phyloP scores from a whole-genome alignment of 2,888 invertebrate species.

The Thera britannica region DNA sequence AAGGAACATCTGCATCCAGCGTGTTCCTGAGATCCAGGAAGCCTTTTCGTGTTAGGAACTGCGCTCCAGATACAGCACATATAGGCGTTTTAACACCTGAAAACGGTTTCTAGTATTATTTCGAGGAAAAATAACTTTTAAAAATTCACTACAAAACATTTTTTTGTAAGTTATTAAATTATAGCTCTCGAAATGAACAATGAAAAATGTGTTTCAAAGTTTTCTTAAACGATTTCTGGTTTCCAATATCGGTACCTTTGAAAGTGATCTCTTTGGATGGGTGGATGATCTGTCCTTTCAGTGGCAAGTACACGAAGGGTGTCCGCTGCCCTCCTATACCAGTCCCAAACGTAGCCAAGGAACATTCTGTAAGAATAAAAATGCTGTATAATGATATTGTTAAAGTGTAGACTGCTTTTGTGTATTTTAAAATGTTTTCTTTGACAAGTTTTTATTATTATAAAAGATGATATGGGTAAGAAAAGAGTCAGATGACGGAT shows the following conservation, averaged over 20 bases:
- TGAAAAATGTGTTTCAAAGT: too few species aligned
- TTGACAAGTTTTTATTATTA: too few species aligned
- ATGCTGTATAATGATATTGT: too few species aligned
- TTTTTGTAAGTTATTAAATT: too few species aligned
- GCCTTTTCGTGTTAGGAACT: slow-evolving; percentile 91
- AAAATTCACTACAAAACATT: too few species aligned
- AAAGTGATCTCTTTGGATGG: slow-evolving; percentile 94
- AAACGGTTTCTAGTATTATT: slow-evolving; percentile 18
- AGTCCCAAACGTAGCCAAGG: slow-evolving; percentile 91
- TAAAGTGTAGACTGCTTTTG: too few species aligned
- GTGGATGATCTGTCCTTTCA: slow-evolving; percentile 94
- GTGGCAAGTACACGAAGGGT: slow-evolving; percentile 93
- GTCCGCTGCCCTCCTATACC: slow-evolving; percentile 90
- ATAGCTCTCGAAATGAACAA: too few species aligned
- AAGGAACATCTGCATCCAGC: slow-evolving; percentile 91
- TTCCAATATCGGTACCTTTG: slow-evolving; percentile 81
- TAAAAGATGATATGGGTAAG: too few species aligned
- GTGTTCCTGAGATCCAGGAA: slow-evolving; percentile 93
- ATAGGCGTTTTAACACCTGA: slow-evolving; percentile 91
- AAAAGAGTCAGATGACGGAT: too few species aligned
- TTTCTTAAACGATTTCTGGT: too few species aligned
- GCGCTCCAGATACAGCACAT: slow-evolving; percentile 94
- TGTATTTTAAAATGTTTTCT: too few species aligned
- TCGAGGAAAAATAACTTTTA: too few species aligned
- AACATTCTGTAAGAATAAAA: slow-evolving; percentile 87